These are phyloP conservation scores for Phyllotreta striolata DNA, from an alignment of 2,888 invertebrate species.

Conservation along the genomic window DNA sequence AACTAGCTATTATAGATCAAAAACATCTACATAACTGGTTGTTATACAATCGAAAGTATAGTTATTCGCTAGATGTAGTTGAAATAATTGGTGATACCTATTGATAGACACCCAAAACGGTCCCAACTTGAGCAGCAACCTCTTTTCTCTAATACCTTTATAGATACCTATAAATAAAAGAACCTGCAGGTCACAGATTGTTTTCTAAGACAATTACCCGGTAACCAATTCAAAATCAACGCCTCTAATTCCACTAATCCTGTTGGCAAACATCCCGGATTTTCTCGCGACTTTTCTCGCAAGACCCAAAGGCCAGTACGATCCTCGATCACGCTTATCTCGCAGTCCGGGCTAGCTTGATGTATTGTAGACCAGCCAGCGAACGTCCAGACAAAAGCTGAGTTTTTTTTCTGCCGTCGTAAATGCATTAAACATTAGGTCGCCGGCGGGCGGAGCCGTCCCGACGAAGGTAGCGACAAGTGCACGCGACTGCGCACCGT, in stretches of 20 bases:
- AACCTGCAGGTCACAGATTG: no score
- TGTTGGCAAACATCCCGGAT: no score
- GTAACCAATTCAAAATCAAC: background rate
- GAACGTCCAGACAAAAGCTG: conserved; percentile 56
- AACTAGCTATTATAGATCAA: no score
- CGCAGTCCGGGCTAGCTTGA: conserved; percentile 45
- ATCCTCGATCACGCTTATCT: conserved; percentile 32
- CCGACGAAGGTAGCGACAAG: conserved; percentile 55
- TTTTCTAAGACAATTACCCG: no score
- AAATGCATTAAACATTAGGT: conserved; percentile 60
- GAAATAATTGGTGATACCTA: no score
- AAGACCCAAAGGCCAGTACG: conserved; percentile 16
- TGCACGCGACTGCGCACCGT: conserved; percentile 43
- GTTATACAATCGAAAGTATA: no score
- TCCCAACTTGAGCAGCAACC: no score
- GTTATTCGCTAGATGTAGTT: no score
- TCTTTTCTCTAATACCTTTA: no score
- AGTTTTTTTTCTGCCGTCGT: conserved; percentile 53
- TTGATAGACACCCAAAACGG: no score
- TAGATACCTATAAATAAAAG: no score
- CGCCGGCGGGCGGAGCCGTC: conserved; percentile 52
- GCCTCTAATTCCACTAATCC: conserved; percentile 7
- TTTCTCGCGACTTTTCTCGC: conserved; percentile 1
- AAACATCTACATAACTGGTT: no score
- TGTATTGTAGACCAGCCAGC: conserved; percentile 48